A percentile compares a stretch with the other conserved stretches of the same genome.
Conservation (phyloP, 2,888 invertebrate species). For the Epistrophe grossulariae region DNA sequence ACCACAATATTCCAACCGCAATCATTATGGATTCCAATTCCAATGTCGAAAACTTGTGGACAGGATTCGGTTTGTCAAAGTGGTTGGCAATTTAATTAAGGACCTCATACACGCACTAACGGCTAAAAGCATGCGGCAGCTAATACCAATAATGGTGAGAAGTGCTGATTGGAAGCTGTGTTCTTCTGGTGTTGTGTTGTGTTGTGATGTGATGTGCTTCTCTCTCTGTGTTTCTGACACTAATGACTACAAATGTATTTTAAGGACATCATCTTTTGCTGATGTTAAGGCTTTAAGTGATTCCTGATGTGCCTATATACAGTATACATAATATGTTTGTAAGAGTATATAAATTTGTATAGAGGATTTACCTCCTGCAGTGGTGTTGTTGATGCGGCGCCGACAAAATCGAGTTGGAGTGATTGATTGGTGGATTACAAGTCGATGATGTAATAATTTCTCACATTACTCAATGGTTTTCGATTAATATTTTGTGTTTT, state of each 20-base stretch:
- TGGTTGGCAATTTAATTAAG: constrained; percentile 70
- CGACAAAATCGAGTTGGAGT: constrained; percentile 25
- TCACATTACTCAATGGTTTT: constrained; percentile 57
- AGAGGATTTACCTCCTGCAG: constrained; percentile 20
- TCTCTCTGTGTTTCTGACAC: constrained; percentile 48
- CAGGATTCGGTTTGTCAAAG: constrained; percentile 62
- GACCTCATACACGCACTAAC: constrained; percentile 19
- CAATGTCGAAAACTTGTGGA: constrained; percentile 66
- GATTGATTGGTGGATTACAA: constrained; percentile 69
- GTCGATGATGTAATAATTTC: constrained; percentile 61
- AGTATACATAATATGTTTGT: too few species aligned
- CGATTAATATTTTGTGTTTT: constrained; percentile 63
- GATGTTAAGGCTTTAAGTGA: constrained; percentile 22
- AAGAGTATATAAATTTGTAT: too few species aligned
- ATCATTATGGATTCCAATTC: constrained; percentile 62
- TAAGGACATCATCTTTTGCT: constrained; percentile 42
- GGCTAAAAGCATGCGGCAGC: constrained; percentile 11
- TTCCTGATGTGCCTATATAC: constrained; percentile 23
- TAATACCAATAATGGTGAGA: constrained; percentile 32
- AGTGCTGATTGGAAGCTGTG: constrained; percentile 35
- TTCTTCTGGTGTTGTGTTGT: neutral
- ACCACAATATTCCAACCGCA: constrained; percentile 67
- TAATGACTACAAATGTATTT: constrained; percentile 60
- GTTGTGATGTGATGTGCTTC: neutral
- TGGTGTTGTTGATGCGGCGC: neutral